phyloP scores from a whole-genome alignment of 2,888 invertebrate genomes.

The Drosophila peninsularis region DNA sequence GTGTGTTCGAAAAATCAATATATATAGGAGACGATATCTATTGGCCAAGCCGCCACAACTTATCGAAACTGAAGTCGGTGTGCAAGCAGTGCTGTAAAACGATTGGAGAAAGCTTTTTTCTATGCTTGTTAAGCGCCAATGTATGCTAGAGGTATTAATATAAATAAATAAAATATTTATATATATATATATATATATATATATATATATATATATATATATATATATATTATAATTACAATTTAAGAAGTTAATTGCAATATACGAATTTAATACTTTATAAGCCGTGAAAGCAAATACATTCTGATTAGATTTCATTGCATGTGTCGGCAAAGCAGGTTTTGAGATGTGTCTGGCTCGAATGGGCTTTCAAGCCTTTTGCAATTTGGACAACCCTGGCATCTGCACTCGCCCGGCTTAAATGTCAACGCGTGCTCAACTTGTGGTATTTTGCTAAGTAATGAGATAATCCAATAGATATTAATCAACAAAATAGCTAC shows the following conservation, averaged over 20 bases:
- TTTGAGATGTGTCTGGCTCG: neutral
- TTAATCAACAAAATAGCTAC: neutral
- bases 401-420: slow-evolving; percentile 41
- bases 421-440: slow-evolving; percentile 24
- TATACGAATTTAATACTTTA: too few species aligned
- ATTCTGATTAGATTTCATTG: neutral
- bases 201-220: neutral
- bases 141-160: neutral
- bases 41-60: slow-evolving; percentile 36
- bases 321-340: neutral
- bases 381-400: slow-evolving; percentile 24
- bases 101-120: neutral
- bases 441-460: neutral
- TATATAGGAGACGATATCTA: slow-evolving; percentile 16
- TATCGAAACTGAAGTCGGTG: slow-evolving; percentile 17
- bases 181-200: neutral
- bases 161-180: neutral
- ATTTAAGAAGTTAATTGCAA: too few species aligned
- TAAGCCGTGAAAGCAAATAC: neutral
- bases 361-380: neutral
- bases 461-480: slow-evolving; percentile 5
- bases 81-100: slow-evolving; percentile 20
- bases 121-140: neutral
- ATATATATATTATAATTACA: neutral
- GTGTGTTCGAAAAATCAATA: slow-evolving; percentile 64